Evolutionary conservation across 1,140 invertebrate species (phyloP).

Genomic region (Eubasilissa regina): DNA sequence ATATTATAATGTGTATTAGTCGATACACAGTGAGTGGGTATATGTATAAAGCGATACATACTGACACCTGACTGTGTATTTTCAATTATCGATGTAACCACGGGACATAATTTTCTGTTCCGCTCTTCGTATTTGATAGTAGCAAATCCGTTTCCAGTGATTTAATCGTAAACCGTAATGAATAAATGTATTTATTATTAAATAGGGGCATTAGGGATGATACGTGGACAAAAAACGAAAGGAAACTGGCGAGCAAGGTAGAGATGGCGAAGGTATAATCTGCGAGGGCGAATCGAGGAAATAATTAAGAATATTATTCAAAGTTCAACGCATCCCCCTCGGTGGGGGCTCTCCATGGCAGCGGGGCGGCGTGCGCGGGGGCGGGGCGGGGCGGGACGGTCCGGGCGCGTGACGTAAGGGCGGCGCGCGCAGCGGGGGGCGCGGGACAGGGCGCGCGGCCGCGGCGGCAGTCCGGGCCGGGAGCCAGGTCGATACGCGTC

Average conservation of each 20-base stretch:
- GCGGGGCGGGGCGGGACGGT: constrained; percentile 35
- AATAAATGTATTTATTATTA: no score
- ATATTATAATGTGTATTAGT: no score
- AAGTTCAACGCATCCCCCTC: constrained; percentile 37
- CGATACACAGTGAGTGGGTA: no score
- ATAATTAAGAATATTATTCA: constrained; percentile 42
- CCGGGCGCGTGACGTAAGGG: not conserved
- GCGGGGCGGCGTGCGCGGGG: constrained; percentile 4
- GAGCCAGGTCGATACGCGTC: constrained; percentile 48
- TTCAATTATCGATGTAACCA: no score
- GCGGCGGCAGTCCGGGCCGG: constrained; percentile 38
- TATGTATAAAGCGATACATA: no score
- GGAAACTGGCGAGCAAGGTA: not conserved
- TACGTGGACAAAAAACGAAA: not conserved
- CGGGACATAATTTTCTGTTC: no score
- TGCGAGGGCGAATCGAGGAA: constrained; percentile 7
- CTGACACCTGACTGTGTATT: no score
- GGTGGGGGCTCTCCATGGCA: constrained; percentile 4
- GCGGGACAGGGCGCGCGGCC: constrained; percentile 7
- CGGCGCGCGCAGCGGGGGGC: constrained; percentile 14
- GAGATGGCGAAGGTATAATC: not conserved
- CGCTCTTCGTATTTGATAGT: no score
- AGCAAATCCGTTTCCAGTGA: no score
- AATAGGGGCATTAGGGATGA: not conserved
- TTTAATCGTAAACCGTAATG: no score